Evolutionary conservation across 2,888 invertebrate genomes (phyloP), one percentile per base, ranked within the genome.

Genomic region (Drosophila atroscutellata): DNA sequence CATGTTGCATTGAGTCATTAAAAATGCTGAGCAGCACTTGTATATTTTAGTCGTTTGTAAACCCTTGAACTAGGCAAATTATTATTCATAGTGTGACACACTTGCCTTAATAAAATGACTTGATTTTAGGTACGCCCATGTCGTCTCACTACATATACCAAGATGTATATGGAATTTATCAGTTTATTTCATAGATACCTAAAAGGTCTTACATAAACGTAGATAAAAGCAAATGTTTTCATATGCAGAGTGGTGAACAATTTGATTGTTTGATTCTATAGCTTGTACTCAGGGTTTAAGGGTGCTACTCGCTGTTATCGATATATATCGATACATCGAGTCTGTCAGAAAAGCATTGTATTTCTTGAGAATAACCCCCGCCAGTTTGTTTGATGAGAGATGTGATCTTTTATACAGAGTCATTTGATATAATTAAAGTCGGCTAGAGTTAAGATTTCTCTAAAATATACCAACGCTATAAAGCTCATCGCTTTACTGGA

Each of bases 31-130:
- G 5, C 67, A 56, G 28, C 66, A 24, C 39, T 34, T 39, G 66
- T 15, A 15, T 49, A 34, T 64, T 55, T 65, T 28, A 28, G 55
- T 24, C 56, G 49, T 20, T 49, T 65, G 39, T 20, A 56, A 50
- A 67, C 67, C 66, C 66, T 66, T 67, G 66, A 67, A 66, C 67
- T 67, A 55, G 55, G 20, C 7, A 32, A 54, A 55, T 67, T 66
- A 50, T 50, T 66, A 67, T 66, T 66, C 67, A 56, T 39, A 39
- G 49, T 32, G 49, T 34, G 18, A 39, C 26, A 3, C 66, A 49
- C 20, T 28, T 45, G 55, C 66, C 65, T 65, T 65, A 67, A 65
- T 47, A 37, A 65, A 49, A 39, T 26, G 37, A 20, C 8, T 8
- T 45, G 24, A 61, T 65, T 62, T 62, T 28, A 65, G 34, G 26